phyloP scores from a whole-genome alignment of 1,140 invertebrate genomes.

The Drosophila lacteicornis region DNA sequence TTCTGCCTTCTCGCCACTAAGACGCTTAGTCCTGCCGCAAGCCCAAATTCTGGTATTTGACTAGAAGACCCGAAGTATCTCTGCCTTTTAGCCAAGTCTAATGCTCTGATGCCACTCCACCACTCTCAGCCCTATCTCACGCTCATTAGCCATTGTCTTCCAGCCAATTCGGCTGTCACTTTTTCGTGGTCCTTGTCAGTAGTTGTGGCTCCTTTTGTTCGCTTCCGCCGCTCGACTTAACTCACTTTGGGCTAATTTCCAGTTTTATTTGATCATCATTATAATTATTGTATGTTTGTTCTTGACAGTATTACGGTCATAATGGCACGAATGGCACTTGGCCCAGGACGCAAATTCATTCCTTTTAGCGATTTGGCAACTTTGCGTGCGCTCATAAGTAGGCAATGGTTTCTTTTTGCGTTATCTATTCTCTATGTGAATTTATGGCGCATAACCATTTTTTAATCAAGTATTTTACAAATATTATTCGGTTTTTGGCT shows the following conservation, averaged over 20 bases:
- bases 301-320: constrained; percentile 18
- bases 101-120: constrained; percentile 15
- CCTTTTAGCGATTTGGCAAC: background rate
- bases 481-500: too few relatives aligned
- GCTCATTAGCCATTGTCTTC: constrained; percentile 56
- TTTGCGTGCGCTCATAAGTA: constrained; percentile 13
- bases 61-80: constrained; percentile 26
- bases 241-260: constrained; percentile 27
- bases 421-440: background rate
- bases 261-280: constrained; percentile 38
- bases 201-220: constrained; percentile 31
- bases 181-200: constrained; percentile 38
- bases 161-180: constrained; percentile 41
- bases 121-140: constrained; percentile 7
- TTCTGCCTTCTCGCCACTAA: constrained; percentile 22
- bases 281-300: constrained; percentile 44
- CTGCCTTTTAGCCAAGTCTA: constrained; percentile 15
- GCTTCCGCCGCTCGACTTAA: constrained; percentile 25
- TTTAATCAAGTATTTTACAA: background rate
- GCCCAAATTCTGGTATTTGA: constrained; percentile 42
- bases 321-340: constrained; percentile 11
- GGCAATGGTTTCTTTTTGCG: constrained; percentile 14
- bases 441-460: background rate
- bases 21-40: constrained; percentile 43
- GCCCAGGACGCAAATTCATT: background rate